Evolutionary conservation across 2,888 invertebrate species (phyloP).

Genomic region (Amiota communis): DNA sequence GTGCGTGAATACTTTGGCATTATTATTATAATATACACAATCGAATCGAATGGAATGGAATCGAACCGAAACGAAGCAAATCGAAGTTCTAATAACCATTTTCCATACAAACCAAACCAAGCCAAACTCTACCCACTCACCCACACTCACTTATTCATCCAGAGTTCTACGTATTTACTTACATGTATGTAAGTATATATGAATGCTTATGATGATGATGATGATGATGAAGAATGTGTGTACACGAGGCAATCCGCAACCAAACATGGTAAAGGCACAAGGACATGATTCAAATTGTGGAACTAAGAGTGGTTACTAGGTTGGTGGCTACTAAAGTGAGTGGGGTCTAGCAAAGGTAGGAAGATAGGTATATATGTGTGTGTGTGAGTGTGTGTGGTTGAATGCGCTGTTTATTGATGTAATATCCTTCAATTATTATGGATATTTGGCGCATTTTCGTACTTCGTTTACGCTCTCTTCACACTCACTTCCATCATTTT

Average conservation of each 20-base stretch:
- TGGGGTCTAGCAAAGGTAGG: not conserved
- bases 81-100: not conserved
- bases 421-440: slow-evolving; percentile 71
- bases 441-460: slow-evolving; percentile 65
- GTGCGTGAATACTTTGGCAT: slow-evolving; percentile 63
- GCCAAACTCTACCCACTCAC: slow-evolving; percentile 1
- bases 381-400: slow-evolving; percentile 20
- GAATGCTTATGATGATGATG: no score
- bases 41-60: slow-evolving; percentile 7
- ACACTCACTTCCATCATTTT: not conserved
- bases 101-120: not conserved
- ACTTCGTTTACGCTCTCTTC: not conserved
- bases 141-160: no score
- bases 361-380: not conserved
- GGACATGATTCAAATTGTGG: no score
- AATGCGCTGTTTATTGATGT: slow-evolving; percentile 66
- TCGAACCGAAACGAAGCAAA: no score
- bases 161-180: no score
- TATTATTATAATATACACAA: slow-evolving; percentile 62
- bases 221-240: not conserved
- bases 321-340: not conserved
- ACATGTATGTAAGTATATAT: no score
- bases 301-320: no score
- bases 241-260: slow-evolving; percentile 9
- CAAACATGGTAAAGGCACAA: not conserved